A percentile compares a stretch with the other conserved stretches of the same genome.
Evolutionary conservation across 2,888 invertebrate species (phyloP).

Genomic region (Dendrolimus pini): DNA sequence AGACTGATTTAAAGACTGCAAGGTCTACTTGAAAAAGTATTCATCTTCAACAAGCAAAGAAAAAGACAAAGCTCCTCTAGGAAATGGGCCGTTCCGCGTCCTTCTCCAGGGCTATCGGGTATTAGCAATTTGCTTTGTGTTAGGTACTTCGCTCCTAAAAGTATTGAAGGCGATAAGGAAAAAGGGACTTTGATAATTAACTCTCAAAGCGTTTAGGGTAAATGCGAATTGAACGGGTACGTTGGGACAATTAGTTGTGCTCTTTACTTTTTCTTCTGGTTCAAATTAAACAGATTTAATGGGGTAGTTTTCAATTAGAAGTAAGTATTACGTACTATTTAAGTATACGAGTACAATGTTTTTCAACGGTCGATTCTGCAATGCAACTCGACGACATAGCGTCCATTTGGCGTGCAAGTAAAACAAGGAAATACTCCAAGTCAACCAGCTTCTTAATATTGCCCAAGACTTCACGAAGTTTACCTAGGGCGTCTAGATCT

Average conservation of each 20-base stretch:
- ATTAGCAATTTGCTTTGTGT: conserved; percentile 67
- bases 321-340: no score
- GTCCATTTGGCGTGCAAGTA: no score
- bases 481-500: no score
- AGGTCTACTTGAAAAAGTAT: conserved; percentile 6
- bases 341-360: no score
- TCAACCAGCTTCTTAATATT: no score
- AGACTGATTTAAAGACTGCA: no score
- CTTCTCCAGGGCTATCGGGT: conserved; percentile 55
- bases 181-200: conserved; percentile 50
- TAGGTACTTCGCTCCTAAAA: conserved; percentile 43
- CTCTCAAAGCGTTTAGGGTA: conserved; percentile 42
- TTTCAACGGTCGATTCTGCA: no score
- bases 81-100: conserved; percentile 59
- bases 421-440: no score
- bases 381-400: no score
- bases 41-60: conserved; percentile 29
- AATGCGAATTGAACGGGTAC: conserved; percentile 43
- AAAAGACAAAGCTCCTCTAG: conserved; percentile 56
- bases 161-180: conserved; percentile 48
- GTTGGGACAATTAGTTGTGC: conserved; percentile 37
- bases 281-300: conserved; percentile 10
- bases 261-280: conserved; percentile 20
- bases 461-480: no score
- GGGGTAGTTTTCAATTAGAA: not conserved